Conservation (phyloP, 2,113 vertebrate genomes). For the Gadus chalcogrammus region DNA sequence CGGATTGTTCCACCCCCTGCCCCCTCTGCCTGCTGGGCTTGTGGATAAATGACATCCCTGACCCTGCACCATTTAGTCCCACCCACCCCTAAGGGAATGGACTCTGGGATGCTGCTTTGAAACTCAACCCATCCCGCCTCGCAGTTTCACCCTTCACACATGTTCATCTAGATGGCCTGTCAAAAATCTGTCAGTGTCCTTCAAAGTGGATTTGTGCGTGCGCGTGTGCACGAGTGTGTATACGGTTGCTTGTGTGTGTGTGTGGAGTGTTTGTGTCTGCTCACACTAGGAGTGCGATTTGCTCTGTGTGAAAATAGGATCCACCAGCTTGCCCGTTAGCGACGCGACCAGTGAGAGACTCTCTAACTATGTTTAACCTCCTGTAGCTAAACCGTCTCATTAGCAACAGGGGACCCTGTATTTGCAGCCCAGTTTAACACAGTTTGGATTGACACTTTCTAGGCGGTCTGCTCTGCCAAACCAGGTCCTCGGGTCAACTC, state of each 20-base stretch:
- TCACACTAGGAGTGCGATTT: slow-evolving; percentile 71
- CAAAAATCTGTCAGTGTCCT: slow-evolving; percentile 77
- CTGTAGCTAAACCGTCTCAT: slow-evolving; percentile 70
- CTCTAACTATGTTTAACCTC: slow-evolving; percentile 68
- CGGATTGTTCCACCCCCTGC: no score
- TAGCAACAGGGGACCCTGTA: slow-evolving; percentile 70
- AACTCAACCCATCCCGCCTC: slow-evolving; percentile 4
- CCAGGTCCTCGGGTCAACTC: slow-evolving; percentile 32
- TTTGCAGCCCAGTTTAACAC: slow-evolving; percentile 69
- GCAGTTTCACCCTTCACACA: slow-evolving; percentile 13
- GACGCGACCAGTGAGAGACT: slow-evolving; percentile 65
- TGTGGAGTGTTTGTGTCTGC: no score
- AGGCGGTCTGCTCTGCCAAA: slow-evolving; percentile 27
- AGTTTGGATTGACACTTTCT: slow-evolving; percentile 66
- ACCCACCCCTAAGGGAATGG: background rate
- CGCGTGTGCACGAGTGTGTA: no score
- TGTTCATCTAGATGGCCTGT: slow-evolving; percentile 55
- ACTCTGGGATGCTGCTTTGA: background rate
- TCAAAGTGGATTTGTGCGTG: slow-evolving; percentile 66
- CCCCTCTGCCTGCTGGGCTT: background rate
- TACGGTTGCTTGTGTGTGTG: no score
- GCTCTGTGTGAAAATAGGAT: slow-evolving; percentile 82
- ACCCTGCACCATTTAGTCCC: no score
- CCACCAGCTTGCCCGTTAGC: slow-evolving; percentile 73
- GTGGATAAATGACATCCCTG: no score